phyloP scores from a whole-genome alignment of 1,140 invertebrate genomes.

The Drosophila quadrilineata region DNA sequence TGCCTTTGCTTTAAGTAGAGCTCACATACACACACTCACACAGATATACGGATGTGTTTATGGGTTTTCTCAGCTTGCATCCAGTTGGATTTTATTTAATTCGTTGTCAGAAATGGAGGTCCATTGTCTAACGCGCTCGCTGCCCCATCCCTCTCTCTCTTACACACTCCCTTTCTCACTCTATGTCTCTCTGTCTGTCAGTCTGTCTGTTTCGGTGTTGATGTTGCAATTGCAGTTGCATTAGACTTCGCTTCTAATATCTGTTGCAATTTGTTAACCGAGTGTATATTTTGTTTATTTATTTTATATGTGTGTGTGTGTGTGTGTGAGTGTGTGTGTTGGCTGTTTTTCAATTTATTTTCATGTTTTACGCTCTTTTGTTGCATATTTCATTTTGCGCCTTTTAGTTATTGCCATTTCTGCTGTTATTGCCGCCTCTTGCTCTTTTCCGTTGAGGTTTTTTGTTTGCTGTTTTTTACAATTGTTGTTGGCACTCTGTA shows the following conservation, averaged over 20 bases:
- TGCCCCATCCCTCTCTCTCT: neutral
- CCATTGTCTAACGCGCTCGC: conserved; percentile 37
- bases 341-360: conserved; percentile 66
- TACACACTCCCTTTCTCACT: neutral
- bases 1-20: conserved; percentile 29
- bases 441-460: conserved; percentile 8
- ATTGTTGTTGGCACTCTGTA: conserved; percentile 52
- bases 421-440: conserved; percentile 13
- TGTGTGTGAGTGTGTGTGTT: conserved; percentile 19
- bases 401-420: conserved; percentile 69
- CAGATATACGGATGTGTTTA: neutral
- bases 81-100: conserved; percentile 67
- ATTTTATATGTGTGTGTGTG: conserved; percentile 3
- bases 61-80: conserved; percentile 4
- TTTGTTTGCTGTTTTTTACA: conserved; percentile 28
- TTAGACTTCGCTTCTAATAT: conserved; percentile 75
- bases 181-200: conserved; percentile 2
- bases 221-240: conserved; percentile 33
- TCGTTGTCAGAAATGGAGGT: conserved; percentile 66
- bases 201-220: neutral
- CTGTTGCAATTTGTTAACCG: conserved; percentile 75
- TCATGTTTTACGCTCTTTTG: conserved; percentile 67
- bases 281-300: conserved; percentile 30
- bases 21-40: neutral
- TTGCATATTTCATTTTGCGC: conserved; percentile 75